Conservation (phyloP, 1,140 invertebrate species). For the Ganaspis sp. region DNA sequence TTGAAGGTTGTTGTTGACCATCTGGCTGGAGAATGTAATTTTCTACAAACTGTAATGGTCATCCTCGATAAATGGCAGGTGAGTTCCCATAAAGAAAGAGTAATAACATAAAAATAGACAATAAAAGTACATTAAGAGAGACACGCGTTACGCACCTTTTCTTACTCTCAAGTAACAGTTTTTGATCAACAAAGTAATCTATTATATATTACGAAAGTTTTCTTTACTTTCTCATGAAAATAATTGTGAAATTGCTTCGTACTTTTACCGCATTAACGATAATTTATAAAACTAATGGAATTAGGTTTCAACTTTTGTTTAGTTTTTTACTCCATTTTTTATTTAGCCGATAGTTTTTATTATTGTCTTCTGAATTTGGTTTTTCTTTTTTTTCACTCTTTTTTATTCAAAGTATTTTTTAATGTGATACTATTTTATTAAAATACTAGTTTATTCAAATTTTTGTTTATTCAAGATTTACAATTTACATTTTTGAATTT, state of each 20-base stretch:
- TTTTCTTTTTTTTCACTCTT: too few relatives aligned
- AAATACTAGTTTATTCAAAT: too few relatives aligned
- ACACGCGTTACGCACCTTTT: constrained; percentile 5
- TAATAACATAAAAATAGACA: background rate
- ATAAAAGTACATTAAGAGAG: background rate
- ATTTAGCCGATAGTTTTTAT: too few relatives aligned
- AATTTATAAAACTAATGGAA: background rate
- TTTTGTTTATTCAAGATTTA: too few relatives aligned
- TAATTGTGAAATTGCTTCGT: background rate
- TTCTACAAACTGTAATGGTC: background rate
- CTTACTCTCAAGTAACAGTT: background rate
- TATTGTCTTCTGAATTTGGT: too few relatives aligned
- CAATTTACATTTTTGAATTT: too few relatives aligned
- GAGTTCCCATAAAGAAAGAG: background rate
- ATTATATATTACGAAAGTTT: background rate
- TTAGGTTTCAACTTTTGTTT: background rate
- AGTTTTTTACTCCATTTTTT: too few relatives aligned
- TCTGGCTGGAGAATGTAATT: constrained; percentile 6
- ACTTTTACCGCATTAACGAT: background rate
- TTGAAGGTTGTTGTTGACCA: constrained; percentile 15
- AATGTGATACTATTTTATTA: too few relatives aligned
- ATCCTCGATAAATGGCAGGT: constrained; percentile 12
- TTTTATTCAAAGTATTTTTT: too few relatives aligned
- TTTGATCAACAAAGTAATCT: constrained; percentile 2
- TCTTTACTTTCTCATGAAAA: background rate